Evolutionary conservation across 2,797 vertebrate species (phyloP).

Genomic region (Tapera naevia): DNA sequence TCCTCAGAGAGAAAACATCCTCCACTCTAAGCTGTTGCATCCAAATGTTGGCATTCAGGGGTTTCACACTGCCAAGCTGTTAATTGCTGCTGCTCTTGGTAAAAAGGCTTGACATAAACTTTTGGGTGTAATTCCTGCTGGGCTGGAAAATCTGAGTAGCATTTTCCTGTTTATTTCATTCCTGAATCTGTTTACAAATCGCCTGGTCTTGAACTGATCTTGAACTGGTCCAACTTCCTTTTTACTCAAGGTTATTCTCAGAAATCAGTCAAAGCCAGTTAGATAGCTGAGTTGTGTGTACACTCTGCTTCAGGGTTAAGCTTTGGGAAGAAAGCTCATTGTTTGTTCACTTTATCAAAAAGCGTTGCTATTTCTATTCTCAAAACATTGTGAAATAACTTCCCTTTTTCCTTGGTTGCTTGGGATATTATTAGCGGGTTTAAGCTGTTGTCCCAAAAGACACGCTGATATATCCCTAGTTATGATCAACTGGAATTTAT

Average conservation of each 20-base stretch:
- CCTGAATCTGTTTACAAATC: background rate
- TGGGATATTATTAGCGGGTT: background rate
- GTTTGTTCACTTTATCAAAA: slow-evolving; percentile 7
- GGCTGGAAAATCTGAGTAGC: slow-evolving; percentile 13
- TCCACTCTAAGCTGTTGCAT: background rate
- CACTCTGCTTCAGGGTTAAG: background rate
- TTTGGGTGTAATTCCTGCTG: background rate
- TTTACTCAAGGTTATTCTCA: background rate
- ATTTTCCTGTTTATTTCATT: slow-evolving; percentile 39
- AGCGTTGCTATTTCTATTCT: background rate
- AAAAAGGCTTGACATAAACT: background rate
- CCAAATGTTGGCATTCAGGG: background rate
- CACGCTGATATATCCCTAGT: background rate
- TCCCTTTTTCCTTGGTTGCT: background rate
- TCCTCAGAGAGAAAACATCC: background rate
- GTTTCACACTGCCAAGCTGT: background rate
- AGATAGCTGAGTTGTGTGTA: background rate
- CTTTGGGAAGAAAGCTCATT: background rate
- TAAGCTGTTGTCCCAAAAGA: background rate
- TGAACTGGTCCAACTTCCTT: background rate
- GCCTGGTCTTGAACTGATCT: background rate
- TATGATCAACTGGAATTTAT: background rate
- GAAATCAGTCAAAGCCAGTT: background rate
- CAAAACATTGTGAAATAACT: background rate
- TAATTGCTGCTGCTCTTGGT: background rate